Conservation (phyloP, 2,797 vertebrate genomes). For the Rachycentron canadum region DNA sequence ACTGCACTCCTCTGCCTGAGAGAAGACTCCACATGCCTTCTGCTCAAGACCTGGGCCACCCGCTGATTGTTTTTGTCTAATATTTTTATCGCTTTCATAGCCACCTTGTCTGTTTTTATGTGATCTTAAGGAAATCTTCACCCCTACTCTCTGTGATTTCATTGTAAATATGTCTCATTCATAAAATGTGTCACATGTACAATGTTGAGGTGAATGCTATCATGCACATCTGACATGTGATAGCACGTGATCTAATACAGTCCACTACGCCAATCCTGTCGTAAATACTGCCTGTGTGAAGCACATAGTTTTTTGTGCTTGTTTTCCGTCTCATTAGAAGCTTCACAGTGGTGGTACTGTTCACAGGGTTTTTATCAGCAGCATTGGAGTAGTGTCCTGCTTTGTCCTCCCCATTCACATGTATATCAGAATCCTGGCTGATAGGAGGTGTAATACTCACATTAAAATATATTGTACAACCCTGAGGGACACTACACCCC, state of each 20-base stretch:
- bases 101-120: constrained; percentile 46
- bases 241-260: constrained; percentile 40
- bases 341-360: constrained; percentile 10
- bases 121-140: constrained; percentile 44
- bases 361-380: constrained; percentile 25
- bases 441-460: constrained; percentile 29
- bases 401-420: constrained; percentile 10
- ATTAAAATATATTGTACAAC: constrained; percentile 50
- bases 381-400: constrained; percentile 22
- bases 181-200: constrained; percentile 53
- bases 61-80: constrained; percentile 47
- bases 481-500: constrained; percentile 67
- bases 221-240: constrained; percentile 25
- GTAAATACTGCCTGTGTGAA: constrained; percentile 56
- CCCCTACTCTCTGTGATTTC: constrained; percentile 57
- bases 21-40: constrained; percentile 18
- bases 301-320: constrained; percentile 19
- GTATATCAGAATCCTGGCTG: constrained; percentile 34
- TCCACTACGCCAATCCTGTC: constrained; percentile 42
- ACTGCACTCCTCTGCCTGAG: constrained; percentile 79
- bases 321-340: constrained; percentile 21
- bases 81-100: constrained; percentile 58
- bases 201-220: constrained; percentile 25
- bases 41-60: constrained; percentile 58
- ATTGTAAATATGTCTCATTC: constrained; percentile 78